Evolutionary conservation across 2,797 vertebrate species (phyloP).

Genomic region (Echiichthys vipera): DNA sequence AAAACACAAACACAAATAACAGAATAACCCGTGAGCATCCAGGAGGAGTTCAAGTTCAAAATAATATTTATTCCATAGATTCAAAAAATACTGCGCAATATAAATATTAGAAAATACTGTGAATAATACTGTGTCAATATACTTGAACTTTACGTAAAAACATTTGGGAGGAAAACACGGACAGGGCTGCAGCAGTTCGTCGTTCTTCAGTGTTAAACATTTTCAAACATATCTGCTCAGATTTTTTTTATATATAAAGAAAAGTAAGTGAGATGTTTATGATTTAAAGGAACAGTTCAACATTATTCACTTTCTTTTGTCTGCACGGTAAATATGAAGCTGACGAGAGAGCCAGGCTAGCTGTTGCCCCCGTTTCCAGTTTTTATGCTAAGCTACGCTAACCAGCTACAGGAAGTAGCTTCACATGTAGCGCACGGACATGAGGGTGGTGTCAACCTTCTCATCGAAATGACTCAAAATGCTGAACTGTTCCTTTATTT

Average conservation of each 20-base stretch:
- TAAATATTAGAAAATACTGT: slow-evolving; percentile 79
- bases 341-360: neutral
- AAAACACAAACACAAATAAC: neutral
- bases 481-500: slow-evolving; percentile 1
- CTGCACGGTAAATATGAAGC: neutral
- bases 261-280: neutral
- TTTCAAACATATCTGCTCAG: neutral
- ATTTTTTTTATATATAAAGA: neutral
- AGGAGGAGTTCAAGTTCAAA: slow-evolving; percentile 59
- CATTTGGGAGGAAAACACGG: slow-evolving; percentile 29
- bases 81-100: slow-evolving; percentile 73
- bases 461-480: neutral
- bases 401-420: too few species aligned
- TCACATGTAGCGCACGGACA: too few species aligned
- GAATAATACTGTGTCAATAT: slow-evolving; percentile 45
- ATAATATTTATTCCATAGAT: slow-evolving; percentile 76
- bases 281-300: neutral
- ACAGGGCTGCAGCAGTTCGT: slow-evolving; percentile 28
- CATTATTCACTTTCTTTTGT: neutral
- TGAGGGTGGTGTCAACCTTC: too few species aligned
- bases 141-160: slow-evolving; percentile 54
- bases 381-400: too few species aligned
- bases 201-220: slow-evolving; percentile 1
- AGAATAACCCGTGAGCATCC: neutral
- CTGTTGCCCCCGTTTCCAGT: too few species aligned